phyloP scores from a whole-genome alignment of 2,888 invertebrate genomes.

The Cephus pygmeus region DNA sequence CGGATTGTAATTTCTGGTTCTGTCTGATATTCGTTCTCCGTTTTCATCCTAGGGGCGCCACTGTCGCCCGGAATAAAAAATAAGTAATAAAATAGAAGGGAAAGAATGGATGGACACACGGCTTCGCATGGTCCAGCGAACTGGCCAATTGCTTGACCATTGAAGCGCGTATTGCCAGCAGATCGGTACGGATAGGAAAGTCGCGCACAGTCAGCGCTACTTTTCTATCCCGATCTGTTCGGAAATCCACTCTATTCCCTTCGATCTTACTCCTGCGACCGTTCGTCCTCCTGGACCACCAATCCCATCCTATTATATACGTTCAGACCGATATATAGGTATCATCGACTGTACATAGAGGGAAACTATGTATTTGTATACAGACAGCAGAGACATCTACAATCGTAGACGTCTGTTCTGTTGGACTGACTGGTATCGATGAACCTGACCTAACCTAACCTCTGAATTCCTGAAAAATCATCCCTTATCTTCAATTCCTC shows the following conservation, averaged over 20 bases:
- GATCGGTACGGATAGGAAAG: slow-evolving; percentile 43
- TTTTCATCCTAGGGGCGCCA: too few species aligned
- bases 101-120: slow-evolving; percentile 24
- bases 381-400: too few species aligned
- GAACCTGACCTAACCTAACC: too few species aligned
- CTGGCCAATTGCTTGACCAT: slow-evolving; percentile 62
- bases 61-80: neutral
- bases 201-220: slow-evolving; percentile 8
- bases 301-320: neutral
- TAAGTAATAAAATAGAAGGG: slow-evolving; percentile 17
- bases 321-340: too few species aligned
- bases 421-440: too few species aligned
- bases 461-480: too few species aligned
- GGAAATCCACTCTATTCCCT: slow-evolving; percentile 43
- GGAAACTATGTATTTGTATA: too few species aligned
- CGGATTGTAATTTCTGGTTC: too few species aligned
- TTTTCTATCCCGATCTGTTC: slow-evolving; percentile 37
- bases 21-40: too few species aligned
- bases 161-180: slow-evolving; percentile 52
- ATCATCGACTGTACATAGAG: too few species aligned
- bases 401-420: too few species aligned
- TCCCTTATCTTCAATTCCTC: too few species aligned
- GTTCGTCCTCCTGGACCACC: neutral
- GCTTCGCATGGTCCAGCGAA: slow-evolving; percentile 56
- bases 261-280: slow-evolving; percentile 27